Percentiles rank a stretch among this genome's conserved stretches.
These are phyloP conservation scores for Mystacornis crossleyi DNA, from an alignment of 2,113 vertebrate genomes.

Conservation along the genomic window DNA sequence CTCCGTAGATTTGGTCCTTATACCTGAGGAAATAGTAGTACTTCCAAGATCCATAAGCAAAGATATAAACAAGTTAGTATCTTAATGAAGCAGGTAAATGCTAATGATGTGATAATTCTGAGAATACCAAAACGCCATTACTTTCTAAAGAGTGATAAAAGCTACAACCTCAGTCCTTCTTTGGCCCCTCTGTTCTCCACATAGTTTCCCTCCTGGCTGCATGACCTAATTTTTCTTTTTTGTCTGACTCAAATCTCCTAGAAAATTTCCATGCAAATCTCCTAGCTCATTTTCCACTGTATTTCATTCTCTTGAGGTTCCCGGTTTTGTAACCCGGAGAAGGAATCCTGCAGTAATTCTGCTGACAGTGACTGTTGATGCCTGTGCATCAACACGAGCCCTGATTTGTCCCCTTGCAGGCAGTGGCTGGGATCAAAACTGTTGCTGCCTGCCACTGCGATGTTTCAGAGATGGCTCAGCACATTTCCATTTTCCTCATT, in stretches of 20 bases:
- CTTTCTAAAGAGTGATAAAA: not conserved
- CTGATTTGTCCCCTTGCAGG: not conserved
- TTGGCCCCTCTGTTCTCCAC: not conserved
- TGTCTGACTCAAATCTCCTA: not conserved
- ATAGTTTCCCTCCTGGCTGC: not conserved
- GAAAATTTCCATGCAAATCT: not conserved
- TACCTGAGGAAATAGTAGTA: not conserved
- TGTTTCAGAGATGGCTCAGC: not conserved
- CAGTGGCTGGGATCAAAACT: not conserved
- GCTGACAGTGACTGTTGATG: not conserved
- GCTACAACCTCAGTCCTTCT: not conserved
- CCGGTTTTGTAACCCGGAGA: not conserved
- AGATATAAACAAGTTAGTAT: not conserved
- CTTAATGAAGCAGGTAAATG: not conserved
- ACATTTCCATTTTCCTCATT: not conserved
- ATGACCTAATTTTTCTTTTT: not conserved
- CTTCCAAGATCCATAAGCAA: not conserved
- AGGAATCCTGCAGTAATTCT: not conserved
- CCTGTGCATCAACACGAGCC: accelerated
- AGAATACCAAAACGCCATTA: not conserved
- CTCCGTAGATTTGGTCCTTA: not conserved
- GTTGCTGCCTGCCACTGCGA: accelerated
- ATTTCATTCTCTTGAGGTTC: not conserved
- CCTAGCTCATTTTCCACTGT: not conserved
- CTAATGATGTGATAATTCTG: not conserved